phyloP scores from a whole-genome alignment of 2,797 vertebrate genomes.

The Argyrosomus regius region DNA sequence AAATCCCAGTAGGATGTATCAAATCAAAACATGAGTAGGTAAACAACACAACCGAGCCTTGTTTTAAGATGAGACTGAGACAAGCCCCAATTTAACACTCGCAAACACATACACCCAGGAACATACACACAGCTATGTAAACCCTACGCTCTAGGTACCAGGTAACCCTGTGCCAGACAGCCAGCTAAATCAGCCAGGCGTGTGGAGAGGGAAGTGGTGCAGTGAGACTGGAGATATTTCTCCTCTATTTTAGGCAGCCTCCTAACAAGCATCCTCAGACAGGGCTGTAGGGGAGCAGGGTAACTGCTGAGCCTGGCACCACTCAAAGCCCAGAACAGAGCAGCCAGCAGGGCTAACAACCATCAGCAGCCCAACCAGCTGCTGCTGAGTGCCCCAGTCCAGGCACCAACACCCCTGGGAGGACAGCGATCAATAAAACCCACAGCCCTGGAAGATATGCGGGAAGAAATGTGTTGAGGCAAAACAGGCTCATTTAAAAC shows the following conservation, averaged over 20 bases:
- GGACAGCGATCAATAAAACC: constrained; percentile 81
- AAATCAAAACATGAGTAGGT: constrained; percentile 66
- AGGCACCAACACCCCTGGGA: constrained; percentile 78
- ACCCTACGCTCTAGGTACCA: constrained; percentile 60
- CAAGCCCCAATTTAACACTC: constrained; percentile 38
- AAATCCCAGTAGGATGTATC: constrained; percentile 60
- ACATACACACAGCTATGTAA: constrained; percentile 41
- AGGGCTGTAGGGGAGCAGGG: constrained; percentile 78
- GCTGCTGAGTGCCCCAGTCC: constrained; percentile 73
- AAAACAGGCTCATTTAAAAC: constrained; percentile 83
- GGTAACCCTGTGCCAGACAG: constrained; percentile 70
- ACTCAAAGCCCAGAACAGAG: constrained; percentile 79
- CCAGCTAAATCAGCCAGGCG: constrained; percentile 72
- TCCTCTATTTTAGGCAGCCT: constrained; percentile 85
- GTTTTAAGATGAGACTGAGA: constrained; percentile 53
- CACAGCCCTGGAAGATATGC: constrained; percentile 78
- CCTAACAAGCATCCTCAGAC: constrained; percentile 88
- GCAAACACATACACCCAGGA: constrained; percentile 31
- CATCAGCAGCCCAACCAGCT: constrained; percentile 83
- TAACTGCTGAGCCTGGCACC: constrained; percentile 83
- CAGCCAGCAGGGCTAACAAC: constrained; percentile 82
- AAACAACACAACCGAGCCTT: constrained; percentile 57
- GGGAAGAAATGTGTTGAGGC: constrained; percentile 80
- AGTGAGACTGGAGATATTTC: constrained; percentile 80
- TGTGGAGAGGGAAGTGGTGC: constrained; percentile 69